These are phyloP conservation scores for Lonchura striata DNA, from an alignment of 2,113 vertebrate species.

Conservation along the genomic window DNA sequence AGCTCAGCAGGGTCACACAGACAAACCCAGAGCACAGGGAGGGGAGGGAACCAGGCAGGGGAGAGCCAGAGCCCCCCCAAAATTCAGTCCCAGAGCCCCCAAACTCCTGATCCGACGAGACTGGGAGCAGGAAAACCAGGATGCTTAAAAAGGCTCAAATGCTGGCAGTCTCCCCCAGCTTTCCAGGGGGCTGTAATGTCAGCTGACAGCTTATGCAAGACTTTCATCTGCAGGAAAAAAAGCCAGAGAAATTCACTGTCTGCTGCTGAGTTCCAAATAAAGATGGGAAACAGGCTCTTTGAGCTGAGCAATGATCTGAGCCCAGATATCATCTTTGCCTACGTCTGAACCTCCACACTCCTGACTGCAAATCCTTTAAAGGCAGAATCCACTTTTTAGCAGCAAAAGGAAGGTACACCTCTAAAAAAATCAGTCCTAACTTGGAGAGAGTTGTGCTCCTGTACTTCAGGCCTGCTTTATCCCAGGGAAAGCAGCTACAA, in stretches of 20 bases:
- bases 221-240: neutral
- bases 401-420: neutral
- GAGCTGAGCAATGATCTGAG: neutral
- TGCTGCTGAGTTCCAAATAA: neutral
- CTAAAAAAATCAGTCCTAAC: neutral
- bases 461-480: neutral
- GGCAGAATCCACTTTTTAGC: neutral
- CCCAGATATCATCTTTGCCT: neutral
- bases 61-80: neutral
- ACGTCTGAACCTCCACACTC: neutral
- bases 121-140: neutral
- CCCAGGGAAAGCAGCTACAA: neutral
- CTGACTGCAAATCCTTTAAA: neutral
- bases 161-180: neutral
- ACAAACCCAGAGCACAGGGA: neutral
- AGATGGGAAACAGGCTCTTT: neutral
- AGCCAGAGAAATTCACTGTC: neutral
- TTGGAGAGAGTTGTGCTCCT: neutral
- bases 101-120: neutral
- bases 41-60: neutral
- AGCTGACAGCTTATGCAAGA: conserved; percentile 47
- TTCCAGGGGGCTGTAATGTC: neutral
- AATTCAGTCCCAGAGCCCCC: neutral
- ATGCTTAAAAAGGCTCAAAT: neutral
- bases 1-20: neutral